phyloP scores from a whole-genome alignment of 1,140 invertebrate species.

The Manduca sexta region DNA sequence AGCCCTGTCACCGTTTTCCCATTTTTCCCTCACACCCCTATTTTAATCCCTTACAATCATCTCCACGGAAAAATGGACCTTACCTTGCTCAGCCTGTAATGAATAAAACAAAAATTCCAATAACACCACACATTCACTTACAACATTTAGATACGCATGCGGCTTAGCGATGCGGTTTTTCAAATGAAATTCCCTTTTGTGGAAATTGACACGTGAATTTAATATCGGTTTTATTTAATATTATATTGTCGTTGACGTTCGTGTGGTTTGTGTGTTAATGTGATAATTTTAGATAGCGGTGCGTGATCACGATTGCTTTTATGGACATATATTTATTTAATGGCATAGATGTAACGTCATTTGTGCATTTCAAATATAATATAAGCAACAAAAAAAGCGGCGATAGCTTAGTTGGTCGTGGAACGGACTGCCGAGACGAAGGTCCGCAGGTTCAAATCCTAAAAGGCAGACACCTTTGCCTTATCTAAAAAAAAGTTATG shows the following conservation, averaged over 20 bases:
- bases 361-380: too few species aligned
- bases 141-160: constrained; percentile 6
- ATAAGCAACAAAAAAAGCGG: too few species aligned
- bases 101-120: not conserved
- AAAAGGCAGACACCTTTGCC: too few species aligned
- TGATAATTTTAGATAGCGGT: constrained; percentile 3
- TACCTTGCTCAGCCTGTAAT: not conserved
- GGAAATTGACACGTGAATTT: constrained; percentile 54
- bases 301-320: not conserved
- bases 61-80: constrained; percentile 17
- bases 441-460: too few species aligned
- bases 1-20: constrained; percentile 63
- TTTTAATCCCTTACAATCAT: constrained; percentile 11
- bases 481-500: too few species aligned
- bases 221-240: constrained; percentile 53
- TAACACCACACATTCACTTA: constrained; percentile 6
- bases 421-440: too few species aligned
- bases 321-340: too few species aligned
- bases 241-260: constrained; percentile 19
- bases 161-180: constrained; percentile 65
- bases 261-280: constrained; percentile 15
- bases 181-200: constrained; percentile 56
- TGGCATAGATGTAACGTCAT: too few species aligned
- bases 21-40: constrained; percentile 54
- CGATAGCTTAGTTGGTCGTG: too few species aligned